phyloP scores from a whole-genome alignment of 2,797 vertebrate genomes.

The Helicolenus hilgendorfi region DNA sequence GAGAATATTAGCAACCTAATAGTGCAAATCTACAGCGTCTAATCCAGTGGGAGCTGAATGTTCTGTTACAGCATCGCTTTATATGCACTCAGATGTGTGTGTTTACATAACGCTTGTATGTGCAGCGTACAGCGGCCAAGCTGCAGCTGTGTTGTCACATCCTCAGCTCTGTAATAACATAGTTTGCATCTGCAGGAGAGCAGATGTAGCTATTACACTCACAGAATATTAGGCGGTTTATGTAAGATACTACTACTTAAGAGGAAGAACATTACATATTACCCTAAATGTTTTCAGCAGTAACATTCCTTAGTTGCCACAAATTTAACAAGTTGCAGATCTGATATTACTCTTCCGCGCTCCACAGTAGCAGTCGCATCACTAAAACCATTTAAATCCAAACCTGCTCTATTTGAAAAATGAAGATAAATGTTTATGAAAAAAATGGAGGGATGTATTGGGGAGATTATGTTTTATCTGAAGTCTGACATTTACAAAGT shows the following conservation, averaged over 20 bases:
- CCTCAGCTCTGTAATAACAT: conserved; percentile 21
- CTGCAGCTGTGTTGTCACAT: conserved; percentile 3
- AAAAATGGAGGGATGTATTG: not conserved
- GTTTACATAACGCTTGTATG: not conserved
- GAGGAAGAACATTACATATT: not conserved
- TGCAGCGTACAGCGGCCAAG: not conserved
- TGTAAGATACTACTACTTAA: not conserved
- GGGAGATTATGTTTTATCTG: not conserved
- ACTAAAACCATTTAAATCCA: not conserved
- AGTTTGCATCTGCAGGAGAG: not conserved
- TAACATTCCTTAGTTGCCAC: not conserved
- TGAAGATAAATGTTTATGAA: not conserved
- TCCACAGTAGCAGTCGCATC: not conserved
- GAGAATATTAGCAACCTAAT: not conserved
- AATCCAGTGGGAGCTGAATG: not conserved
- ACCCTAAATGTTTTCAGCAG: not conserved
- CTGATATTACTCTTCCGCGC: not conserved
- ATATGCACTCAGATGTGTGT: not conserved
- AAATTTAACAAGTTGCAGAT: not conserved
- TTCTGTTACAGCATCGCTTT: not conserved
- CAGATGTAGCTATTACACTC: conserved; percentile 14
- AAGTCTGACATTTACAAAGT: not conserved
- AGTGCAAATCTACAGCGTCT: not conserved
- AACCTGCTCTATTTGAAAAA: not conserved
- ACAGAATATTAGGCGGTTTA: not conserved